Evolutionary conservation across 2,113 vertebrate genomes (phyloP), one percentile per base, ranked within the genome.

Genomic region (Nyctibius bracteatus): DNA sequence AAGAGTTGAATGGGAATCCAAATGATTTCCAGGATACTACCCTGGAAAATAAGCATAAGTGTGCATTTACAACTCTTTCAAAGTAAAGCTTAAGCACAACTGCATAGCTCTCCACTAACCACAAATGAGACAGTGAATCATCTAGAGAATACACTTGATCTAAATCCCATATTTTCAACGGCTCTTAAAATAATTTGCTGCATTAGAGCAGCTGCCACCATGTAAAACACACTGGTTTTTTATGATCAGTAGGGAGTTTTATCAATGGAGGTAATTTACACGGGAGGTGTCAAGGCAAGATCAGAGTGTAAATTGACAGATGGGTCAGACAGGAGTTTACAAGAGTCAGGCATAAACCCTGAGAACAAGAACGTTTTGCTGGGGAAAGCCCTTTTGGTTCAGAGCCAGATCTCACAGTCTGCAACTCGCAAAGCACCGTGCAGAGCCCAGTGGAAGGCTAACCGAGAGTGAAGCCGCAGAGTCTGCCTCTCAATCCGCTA

Each of bases 351-450:
- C 13, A 72, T 39, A 33, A 68, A 12, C 17, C 58, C 52, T 3
- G 10, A 39, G 21, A 37, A 43, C 23, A 75, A 28, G 21, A 24
- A n/a, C 2, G 3, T 44, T 49, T 20, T 75, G 15, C 25, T 35
- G 46, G 33, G 57, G 47, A 46, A 72, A 83, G 55, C 21, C 41
- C 15, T 52, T 65, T 14, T 43, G 49, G 44, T 23, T 21, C 58
- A 77, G 23, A 57, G 41, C 19, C 54, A 27, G 18, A 19, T 10
- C 39, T 33, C 0, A 0, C 15, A 15, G 63, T 1, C 54, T 31
- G 6, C 0, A 1, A 30, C 31, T 12, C 1, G 3, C 39, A 25
- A 37, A 21, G n/a, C 1, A 2, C n/a, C 27, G 19, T 6, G 35
- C 30, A 70, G 46, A 81, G 37, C 12, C 15, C 31, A 18, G 37